Evolutionary conservation across 2,888 invertebrate species (phyloP), one percentile per base, ranked within the genome.

Genomic region (Furcula furcula): DNA sequence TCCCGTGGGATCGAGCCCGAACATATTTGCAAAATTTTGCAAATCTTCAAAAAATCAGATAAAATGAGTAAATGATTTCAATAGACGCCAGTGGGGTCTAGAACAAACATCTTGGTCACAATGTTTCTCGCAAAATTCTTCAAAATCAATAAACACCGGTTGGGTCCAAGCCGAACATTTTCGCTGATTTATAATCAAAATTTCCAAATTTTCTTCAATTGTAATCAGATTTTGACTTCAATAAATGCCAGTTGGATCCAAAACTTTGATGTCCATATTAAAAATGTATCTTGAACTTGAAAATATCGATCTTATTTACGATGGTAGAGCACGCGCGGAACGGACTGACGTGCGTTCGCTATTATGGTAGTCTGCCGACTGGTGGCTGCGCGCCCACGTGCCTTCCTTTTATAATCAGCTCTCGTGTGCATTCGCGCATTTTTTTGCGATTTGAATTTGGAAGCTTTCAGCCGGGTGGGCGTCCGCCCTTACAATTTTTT

Each of bases 391-490:
- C 56, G 60, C 60, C 67, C 86, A 86, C 85, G 86, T 86, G 85
- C 78, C 73, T 57, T 53, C 50, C 67, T 77, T 87, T 77, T 87
- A 87, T 85, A 85, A 58, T 60, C 68, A 65, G 60, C 65, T 73
- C 74, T 76, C 72, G 76, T 47, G 73, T 63, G 71, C 77, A 70
- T 67, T 79, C 76, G 83, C 80, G 75, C 73, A 80, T 86, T 82
- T 85, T 76, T 88, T 83, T 74, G 85, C 83, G 74, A 78, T 81
- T 80, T 67, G 76, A 85, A 81, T 86, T 86, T 84, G 82, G 85
- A 82, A 84, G 85, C 84, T 87, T 86, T 85, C 84, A 84, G 85
- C 79, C 74, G 79, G 77, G 80, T 81, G 82, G 77, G 75, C 74
- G 73, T 68, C 60, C 54, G 79, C 84, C 86, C 85, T 80, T 67